Evolutionary conservation across 2,797 vertebrate species (phyloP).

Genomic region (Rhinella marina): DNA sequence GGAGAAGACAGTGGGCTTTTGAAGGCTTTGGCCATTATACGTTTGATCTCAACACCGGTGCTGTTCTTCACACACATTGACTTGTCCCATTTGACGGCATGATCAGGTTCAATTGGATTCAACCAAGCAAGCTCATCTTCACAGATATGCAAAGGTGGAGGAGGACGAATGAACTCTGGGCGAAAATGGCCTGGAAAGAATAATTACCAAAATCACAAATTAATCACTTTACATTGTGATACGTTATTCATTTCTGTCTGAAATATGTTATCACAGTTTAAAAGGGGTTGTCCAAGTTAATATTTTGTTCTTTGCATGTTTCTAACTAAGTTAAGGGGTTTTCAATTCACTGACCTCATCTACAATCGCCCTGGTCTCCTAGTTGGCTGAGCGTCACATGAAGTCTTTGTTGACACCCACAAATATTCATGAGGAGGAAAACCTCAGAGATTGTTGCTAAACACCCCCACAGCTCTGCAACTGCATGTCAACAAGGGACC

Average conservation of each 20-base stretch:
- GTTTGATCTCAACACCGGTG: constrained; percentile 94
- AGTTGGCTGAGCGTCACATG: no score
- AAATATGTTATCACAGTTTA: no score
- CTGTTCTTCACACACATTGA: constrained; percentile 97
- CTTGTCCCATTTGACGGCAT: constrained; percentile 92
- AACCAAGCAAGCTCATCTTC: constrained; percentile 96
- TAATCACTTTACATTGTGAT: neutral
- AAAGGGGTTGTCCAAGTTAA: no score
- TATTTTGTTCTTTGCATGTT: no score
- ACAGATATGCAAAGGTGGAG: constrained; percentile 91
- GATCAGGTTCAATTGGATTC: constrained; percentile 94
- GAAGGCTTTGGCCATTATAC: constrained; percentile 98
- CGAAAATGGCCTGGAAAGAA: constrained; percentile 88
- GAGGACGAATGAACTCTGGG: constrained; percentile 94
- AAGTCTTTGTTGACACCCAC: no score
- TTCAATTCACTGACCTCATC: no score
- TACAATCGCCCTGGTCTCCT: no score
- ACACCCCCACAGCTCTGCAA: no score
- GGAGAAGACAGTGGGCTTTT: constrained; percentile 95
- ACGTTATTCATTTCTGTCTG: neutral
- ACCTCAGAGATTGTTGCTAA: no score
- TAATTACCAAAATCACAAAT: neutral
- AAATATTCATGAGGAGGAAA: no score
- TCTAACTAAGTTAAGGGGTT: no score
- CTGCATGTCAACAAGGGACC: no score